Conservation (phyloP, 2,113 vertebrate genomes). For the Lynx canadensis region DNA sequence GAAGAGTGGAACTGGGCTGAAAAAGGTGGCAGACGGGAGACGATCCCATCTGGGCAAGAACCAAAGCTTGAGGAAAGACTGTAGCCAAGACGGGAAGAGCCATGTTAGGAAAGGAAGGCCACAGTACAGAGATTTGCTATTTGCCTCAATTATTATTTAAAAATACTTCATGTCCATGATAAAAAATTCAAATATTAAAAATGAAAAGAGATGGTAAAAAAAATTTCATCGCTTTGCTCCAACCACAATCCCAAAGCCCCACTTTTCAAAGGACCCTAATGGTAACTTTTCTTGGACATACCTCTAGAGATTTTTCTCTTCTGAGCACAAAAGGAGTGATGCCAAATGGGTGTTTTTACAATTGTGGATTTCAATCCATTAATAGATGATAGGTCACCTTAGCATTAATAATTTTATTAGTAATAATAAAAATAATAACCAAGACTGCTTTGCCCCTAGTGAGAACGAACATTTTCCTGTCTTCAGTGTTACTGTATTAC, state of each 20-base stretch:
- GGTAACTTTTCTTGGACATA: not conserved
- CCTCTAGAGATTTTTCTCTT: not conserved
- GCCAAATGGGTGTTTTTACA: not conserved
- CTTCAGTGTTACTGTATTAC: not conserved
- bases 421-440: not conserved
- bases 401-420: not conserved
- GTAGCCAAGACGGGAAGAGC: not conserved
- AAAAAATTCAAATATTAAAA: conserved; percentile 17
- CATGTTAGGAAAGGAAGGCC: not conserved
- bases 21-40: not conserved
- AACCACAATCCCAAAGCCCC: not conserved
- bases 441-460: not conserved
- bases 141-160: not conserved
- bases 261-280: not conserved
- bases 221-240: not conserved
- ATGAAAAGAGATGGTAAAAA: not conserved
- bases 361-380: not conserved
- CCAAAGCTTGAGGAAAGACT: not conserved
- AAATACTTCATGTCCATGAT: not conserved
- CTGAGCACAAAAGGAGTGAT: not conserved
- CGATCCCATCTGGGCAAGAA: not conserved
- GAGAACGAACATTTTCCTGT: not conserved
- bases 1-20: not conserved
- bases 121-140: not conserved
- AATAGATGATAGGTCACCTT: not conserved